Evolutionary conservation across 2,888 invertebrate species (phyloP), one percentile per base, ranked within the genome.

Genomic region (Bombyx huttoni): DNA sequence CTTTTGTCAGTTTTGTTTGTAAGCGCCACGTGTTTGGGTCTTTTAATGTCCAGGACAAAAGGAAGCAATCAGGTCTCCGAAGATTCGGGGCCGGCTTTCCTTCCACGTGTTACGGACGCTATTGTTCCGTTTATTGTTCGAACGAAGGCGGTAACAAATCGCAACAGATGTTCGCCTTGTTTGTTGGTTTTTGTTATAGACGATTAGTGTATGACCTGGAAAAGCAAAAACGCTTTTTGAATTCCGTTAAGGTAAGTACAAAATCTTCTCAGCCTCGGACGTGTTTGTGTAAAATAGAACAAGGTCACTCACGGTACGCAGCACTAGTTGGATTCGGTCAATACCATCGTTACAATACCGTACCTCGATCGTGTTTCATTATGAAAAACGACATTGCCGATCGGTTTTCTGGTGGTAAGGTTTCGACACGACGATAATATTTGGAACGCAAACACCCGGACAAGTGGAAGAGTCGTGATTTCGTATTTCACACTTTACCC

Each of bases 401-500:
- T 67, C 64, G 71, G 65, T 68, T 70, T 65, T 71, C n/a, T 73
- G 75, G 72, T 61, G 72, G 73, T 78, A 78, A 76, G 75, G 75
- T 81, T 81, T 79, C 79, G 75, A 79, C 75, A 80, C 73, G 72
- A 79, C 54, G 77, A 78, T 81, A 77, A 78, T 83, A 87, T 88
- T 85, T 81, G 78, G 81, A 82, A 82, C 81, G 78, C 84, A 86
- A 87, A 88, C 81, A 82, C 68, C 73, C 68, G 73, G 68, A 73
- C 80, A 71, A 79, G 79, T 79, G 75, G 75, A 72, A 73, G 76
- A 81, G 74, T 88, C 88, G 88, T 88, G 88, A 88, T 88, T 88
- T 85, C 85, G 86, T 88, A 86, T 86, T 88, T 88, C 86, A 87
- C 88, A 88, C 88, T 85, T 81, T 70, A 73, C 68, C 73, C 70